These are phyloP conservation scores for Talpa occidentalis DNA, from an alignment of 2,113 vertebrate species.

Conservation along the genomic window DNA sequence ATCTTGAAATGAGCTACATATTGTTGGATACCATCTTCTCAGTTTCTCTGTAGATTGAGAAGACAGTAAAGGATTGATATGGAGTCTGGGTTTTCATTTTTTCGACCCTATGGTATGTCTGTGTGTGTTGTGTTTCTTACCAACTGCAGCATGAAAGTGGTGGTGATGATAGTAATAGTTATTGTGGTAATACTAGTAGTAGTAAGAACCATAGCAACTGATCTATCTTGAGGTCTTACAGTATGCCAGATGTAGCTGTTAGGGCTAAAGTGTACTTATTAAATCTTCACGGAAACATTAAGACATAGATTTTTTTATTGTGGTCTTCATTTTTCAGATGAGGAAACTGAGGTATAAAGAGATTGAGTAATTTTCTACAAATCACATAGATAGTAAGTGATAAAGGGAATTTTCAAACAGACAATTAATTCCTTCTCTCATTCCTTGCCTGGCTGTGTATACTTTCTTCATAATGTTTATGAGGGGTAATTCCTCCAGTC, in stretches of 20 bases:
- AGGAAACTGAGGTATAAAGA: constrained; percentile 27
- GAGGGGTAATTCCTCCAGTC: neutral
- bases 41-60: constrained; percentile 24
- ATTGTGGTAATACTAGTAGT: neutral
- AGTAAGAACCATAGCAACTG: neutral
- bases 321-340: constrained; percentile 29
- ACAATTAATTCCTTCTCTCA: neutral
- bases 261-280: constrained; percentile 31
- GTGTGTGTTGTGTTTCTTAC: neutral
- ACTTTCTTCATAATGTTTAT: constrained; percentile 59
- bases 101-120: neutral
- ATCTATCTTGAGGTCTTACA: neutral
- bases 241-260: neutral
- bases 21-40: constrained; percentile 38
- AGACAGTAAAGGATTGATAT: neutral
- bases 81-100: neutral
- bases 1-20: constrained; percentile 29
- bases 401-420: constrained; percentile 7
- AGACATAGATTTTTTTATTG: neutral
- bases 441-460: neutral
- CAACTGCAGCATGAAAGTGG: constrained; percentile 26
- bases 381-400: neutral
- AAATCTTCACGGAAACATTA: constrained; percentile 14
- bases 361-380: neutral
- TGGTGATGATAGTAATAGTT: neutral